Conservation (phyloP, 2,113 vertebrate species). For the Mus pahari region DNA sequence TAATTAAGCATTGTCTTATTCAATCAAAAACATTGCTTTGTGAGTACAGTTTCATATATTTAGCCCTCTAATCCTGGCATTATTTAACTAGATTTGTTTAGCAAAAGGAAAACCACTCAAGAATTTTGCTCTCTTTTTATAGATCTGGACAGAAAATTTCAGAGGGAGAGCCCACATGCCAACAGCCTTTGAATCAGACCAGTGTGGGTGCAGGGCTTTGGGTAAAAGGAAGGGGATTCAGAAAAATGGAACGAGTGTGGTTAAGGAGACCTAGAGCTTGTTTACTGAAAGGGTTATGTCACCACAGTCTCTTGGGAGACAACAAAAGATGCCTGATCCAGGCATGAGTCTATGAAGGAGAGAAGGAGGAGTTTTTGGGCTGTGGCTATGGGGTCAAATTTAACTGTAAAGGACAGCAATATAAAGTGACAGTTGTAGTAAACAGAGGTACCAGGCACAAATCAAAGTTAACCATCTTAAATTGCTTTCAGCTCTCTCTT, state of each 20-base stretch:
- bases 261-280: background rate
- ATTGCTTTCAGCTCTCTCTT: background rate
- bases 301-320: background rate
- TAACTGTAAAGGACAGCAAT: background rate
- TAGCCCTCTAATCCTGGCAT: background rate
- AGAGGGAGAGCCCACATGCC: background rate
- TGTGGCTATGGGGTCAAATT: conserved; percentile 3
- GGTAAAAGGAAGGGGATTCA: too few relatives aligned
- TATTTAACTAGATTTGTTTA: background rate
- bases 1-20: background rate
- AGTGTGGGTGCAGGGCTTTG: rapidly evolving
- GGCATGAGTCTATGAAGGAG: background rate
- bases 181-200: background rate
- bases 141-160: background rate
- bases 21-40: conserved; percentile 7
- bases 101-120: background rate
- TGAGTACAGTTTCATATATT: background rate
- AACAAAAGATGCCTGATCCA: background rate
- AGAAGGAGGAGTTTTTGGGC: background rate
- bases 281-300: background rate
- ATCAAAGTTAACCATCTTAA: background rate
- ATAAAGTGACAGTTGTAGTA: background rate
- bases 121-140: background rate
- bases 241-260: background rate
- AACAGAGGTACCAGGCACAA: conserved; percentile 16